Conservation (phyloP, 2,888 invertebrate species). For the Pogonocherus hispidulus region DNA sequence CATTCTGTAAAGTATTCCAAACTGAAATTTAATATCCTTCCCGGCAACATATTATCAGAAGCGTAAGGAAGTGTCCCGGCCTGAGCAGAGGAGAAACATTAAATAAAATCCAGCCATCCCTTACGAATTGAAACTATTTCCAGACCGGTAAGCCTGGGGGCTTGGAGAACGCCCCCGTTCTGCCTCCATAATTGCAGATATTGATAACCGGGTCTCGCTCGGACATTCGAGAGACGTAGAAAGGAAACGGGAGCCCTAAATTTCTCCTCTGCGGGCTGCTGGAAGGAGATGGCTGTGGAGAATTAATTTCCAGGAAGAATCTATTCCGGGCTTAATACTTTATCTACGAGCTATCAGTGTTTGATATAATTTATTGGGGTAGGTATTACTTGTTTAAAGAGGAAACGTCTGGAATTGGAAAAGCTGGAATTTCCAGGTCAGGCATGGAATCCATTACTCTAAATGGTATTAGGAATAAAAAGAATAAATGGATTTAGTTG, state of each 20-base stretch:
- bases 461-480: no score
- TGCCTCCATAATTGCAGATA: slow-evolving; percentile 36
- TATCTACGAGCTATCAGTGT: slow-evolving; percentile 1
- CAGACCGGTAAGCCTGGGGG: slow-evolving; percentile 28
- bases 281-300: slow-evolving; percentile 38
- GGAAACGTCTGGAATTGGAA: neutral
- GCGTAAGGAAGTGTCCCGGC: slow-evolving; percentile 13
- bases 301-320: slow-evolving; percentile 28
- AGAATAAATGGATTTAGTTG: no score
- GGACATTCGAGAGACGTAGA: slow-evolving; percentile 37
- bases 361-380: slow-evolving; percentile 4
- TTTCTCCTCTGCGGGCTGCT: slow-evolving; percentile 44
- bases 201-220: slow-evolving; percentile 34
- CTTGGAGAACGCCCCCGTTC: slow-evolving; percentile 24
- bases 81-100: slow-evolving; percentile 26
- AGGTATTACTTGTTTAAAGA: neutral
- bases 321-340: slow-evolving; percentile 13
- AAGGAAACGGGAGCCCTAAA: slow-evolving; percentile 50
- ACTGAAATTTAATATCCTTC: no score
- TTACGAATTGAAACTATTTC: slow-evolving; percentile 37
- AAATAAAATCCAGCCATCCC: slow-evolving; percentile 30
- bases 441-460: no score
- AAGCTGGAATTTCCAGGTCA: neutral
- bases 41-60: neutral
- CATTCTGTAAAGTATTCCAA: no score